Conservation (phyloP, 2,888 invertebrate genomes). For the Hemithea aestivaria region DNA sequence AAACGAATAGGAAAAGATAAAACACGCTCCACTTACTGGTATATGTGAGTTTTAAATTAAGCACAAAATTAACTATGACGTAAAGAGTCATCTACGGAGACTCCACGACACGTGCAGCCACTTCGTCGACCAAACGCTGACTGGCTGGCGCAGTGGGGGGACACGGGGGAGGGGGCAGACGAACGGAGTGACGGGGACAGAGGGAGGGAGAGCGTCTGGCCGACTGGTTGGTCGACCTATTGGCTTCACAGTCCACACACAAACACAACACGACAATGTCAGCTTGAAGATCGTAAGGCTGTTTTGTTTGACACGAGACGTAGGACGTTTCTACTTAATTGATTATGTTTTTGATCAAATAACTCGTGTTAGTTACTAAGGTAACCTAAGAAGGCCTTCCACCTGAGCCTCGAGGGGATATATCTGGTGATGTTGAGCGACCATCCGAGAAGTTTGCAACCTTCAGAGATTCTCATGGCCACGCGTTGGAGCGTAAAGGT, state of each 20-base stretch:
- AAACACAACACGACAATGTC: conserved; percentile 59
- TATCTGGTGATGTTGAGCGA: conserved; percentile 21
- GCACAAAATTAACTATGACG: conserved; percentile 69
- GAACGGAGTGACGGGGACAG: conserved; percentile 46
- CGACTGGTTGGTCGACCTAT: conserved; percentile 77
- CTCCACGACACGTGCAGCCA: conserved; percentile 38
- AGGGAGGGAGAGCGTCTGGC: conserved; percentile 73
- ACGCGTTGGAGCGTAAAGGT: conserved; percentile 66
- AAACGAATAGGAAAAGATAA: conserved; percentile 33
- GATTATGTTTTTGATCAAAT: conserved; percentile 9
- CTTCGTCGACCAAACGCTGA: conserved; percentile 55
- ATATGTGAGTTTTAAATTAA: conserved; percentile 51
- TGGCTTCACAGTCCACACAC: conserved; percentile 63
- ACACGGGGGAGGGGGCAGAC: conserved; percentile 55
- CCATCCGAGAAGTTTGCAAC: conserved; percentile 54
- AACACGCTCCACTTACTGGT: conserved; percentile 56
- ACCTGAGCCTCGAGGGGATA: conserved; percentile 2
- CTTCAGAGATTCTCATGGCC: conserved; percentile 70
- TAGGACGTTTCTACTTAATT: conserved; percentile 26
- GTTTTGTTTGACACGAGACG: conserved; percentile 51
- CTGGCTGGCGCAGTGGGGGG: conserved; percentile 63
- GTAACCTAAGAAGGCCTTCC: not conserved
- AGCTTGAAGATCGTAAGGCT: conserved; percentile 60
- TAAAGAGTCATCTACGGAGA: conserved; percentile 47
- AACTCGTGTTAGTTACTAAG: conserved; percentile 3